These are phyloP conservation scores for Bombycilla garrulus DNA, from an alignment of 2,113 vertebrate genomes.

Conservation along the genomic window DNA sequence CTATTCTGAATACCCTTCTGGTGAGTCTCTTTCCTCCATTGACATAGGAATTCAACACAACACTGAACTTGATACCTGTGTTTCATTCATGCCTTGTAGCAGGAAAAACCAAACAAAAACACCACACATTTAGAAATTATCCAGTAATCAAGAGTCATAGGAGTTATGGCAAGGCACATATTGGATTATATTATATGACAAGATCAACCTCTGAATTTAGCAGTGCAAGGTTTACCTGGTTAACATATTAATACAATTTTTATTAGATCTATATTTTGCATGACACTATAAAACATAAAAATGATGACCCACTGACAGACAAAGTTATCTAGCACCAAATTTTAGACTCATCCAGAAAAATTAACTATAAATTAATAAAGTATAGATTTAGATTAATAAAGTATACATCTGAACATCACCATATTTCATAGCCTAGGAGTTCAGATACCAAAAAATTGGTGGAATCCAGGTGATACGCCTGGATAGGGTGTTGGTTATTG, in stretches of 20 bases:
- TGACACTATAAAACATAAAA: neutral
- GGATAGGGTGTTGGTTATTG: neutral
- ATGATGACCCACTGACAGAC: neutral
- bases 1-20: neutral
- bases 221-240: neutral
- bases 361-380: neutral
- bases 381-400: neutral
- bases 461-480: neutral
- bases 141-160: neutral
- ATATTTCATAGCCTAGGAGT: neutral
- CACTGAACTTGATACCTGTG: neutral
- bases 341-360: neutral
- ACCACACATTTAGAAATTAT: neutral
- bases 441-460: neutral
- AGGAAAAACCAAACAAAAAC: neutral
- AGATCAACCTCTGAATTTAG: neutral
- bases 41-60: neutral
- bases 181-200: neutral
- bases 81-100: neutral
- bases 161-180: neutral
- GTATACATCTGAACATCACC: neutral
- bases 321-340: neutral
- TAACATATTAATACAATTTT: neutral
- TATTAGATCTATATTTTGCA: neutral
- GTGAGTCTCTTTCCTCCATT: neutral